Conservation (phyloP, 2,888 invertebrate genomes). For the Chouioia cunea region DNA sequence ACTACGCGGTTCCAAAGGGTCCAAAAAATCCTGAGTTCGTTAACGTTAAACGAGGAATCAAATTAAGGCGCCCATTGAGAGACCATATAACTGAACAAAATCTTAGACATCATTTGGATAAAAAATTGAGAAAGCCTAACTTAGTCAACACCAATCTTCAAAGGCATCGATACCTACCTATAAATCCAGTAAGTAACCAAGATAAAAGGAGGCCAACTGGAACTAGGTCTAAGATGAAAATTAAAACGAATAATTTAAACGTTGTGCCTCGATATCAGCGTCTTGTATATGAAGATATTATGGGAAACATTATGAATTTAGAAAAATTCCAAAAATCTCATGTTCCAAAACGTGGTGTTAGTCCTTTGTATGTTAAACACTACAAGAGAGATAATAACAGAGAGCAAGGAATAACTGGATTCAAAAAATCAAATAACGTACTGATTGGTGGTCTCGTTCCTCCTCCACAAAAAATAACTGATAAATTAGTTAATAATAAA, state of each 20-base stretch:
- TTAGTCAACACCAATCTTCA: neutral
- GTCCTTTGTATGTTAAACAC: slow-evolving; percentile 1
- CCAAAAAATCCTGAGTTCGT: slow-evolving; percentile 59
- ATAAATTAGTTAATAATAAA: no score
- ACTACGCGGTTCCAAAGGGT: slow-evolving; percentile 51
- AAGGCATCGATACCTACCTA: slow-evolving; percentile 5
- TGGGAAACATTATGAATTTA: slow-evolving; percentile 62
- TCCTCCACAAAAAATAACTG: slow-evolving; percentile 23
- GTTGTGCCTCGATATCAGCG: slow-evolving; percentile 56
- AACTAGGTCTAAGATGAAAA: slow-evolving; percentile 28
- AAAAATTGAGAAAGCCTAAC: neutral
- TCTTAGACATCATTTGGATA: slow-evolving; percentile 6
- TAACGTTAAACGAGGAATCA: neutral
- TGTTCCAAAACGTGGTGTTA: neutral
- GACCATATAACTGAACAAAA: slow-evolving; percentile 1
- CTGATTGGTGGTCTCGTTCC: slow-evolving; percentile 41
- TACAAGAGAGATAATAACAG: slow-evolving; percentile 8
- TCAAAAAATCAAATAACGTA: slow-evolving; percentile 6
- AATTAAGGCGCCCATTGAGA: neutral
- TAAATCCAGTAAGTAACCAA: neutral
- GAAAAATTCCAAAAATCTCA: slow-evolving; percentile 48
- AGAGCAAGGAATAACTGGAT: slow-evolving; percentile 1
- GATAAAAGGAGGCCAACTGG: neutral
- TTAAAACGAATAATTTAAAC: slow-evolving; percentile 26
- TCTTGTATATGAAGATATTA: slow-evolving; percentile 65